Base-by-base conservation (phyloP, 2,113 vertebrate species). In the Myiopsitta monachus region DNA sequence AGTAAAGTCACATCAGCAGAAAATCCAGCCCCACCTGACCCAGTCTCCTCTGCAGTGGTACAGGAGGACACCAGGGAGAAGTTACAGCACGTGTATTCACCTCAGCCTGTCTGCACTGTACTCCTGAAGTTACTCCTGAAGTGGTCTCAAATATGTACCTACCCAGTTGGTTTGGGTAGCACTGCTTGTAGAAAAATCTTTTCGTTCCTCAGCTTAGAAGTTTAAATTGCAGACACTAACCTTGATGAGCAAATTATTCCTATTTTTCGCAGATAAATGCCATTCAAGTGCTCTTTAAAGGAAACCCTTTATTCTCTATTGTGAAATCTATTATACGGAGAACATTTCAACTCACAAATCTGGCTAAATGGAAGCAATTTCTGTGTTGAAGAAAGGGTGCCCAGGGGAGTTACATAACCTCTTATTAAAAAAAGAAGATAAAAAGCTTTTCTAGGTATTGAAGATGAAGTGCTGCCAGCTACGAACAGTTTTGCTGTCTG, bases 261-360 rank as follows among this genome's bases (percentile, higher is more conserved):
- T 79, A 72, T 66, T 72, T 88, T 92, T 90, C 93, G 28, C 36
- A 90, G 62, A 96, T 51, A 80, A 85, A 81, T 69, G 30, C 7
- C 7, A 3, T 87, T 94, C 57, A 83, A 94, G 85, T 59, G 28
- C 18, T 80, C 21, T 95, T 97, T 76, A 66, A 95, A 72, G 62
- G 76, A 80, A 95, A 69, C 16, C 3, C 7, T 80, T 83, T 90
- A 46, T 92, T 95, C 57, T 90, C 31, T 67, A 3, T 66, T 30
- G n/a, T 55, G 44, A 77, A 96, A 93, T 78, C 47, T 88, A 87
- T 92, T 94, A 89, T 55, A 92, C 36, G 67, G 81, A 88, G 70
- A 94, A 79, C 1, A 24, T 69, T 87, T 95, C 75, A 95, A 68
- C 41, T 94, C 72, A 74, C 69, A 93, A 79, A 95, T 77, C 47